Percentiles rank a stretch among this genome's conserved stretches.
Evolutionary conservation across 2,888 invertebrate genomes (phyloP).

Genomic region (Cryptophagus acutangulus): DNA sequence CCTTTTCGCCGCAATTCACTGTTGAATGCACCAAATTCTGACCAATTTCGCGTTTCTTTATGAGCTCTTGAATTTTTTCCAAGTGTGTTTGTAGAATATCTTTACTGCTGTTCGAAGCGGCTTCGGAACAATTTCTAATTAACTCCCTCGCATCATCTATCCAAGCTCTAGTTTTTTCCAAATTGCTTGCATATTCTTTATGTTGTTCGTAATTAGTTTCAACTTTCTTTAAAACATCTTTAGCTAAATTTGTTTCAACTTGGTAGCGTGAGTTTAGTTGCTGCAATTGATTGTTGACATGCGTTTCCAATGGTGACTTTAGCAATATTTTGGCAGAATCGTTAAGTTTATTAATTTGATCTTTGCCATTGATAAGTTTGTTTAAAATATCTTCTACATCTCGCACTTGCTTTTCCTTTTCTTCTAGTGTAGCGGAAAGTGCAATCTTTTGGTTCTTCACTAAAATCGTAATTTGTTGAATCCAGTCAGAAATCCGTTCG

Average conservation of each 20-base stretch:
- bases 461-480: conserved; percentile 86
- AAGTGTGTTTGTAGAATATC: conserved; percentile 78
- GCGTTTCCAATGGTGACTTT: conserved; percentile 79
- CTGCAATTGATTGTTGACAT: conserved; percentile 80
- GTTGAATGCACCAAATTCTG: conserved; percentile 82
- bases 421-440: conserved; percentile 69
- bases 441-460: conserved; percentile 87
- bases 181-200: conserved; percentile 70
- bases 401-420: conserved; percentile 79
- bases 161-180: conserved; percentile 75
- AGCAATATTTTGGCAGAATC: conserved; percentile 70
- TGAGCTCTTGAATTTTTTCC: conserved; percentile 72
- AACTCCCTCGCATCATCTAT: conserved; percentile 81
- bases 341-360: conserved; percentile 79
- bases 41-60: conserved; percentile 79
- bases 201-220: conserved; percentile 85
- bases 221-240: conserved; percentile 85
- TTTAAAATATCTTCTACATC: conserved; percentile 74
- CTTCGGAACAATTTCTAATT: conserved; percentile 74
- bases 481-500: conserved; percentile 85
- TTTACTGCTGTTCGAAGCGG: conserved; percentile 71
- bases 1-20: conserved; percentile 86
- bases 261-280: conserved; percentile 85
- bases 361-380: conserved; percentile 70
- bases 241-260: conserved; percentile 80